Evolutionary conservation across 2,113 vertebrate species (phyloP).

Genomic region (Eclectus roratus): DNA sequence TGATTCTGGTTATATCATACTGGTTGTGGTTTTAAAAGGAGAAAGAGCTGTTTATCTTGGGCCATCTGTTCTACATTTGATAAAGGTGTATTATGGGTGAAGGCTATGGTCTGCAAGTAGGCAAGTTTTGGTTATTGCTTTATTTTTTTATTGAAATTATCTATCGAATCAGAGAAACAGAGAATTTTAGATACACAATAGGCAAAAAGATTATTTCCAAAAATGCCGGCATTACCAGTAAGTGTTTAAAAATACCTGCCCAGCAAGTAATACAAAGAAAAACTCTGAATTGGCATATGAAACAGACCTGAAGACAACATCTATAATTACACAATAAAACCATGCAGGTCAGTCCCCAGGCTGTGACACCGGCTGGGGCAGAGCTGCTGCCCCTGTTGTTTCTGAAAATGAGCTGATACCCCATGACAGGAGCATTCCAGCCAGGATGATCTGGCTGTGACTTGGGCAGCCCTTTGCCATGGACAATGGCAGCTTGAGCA

Average conservation of each 20-base stretch:
- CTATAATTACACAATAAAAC: not conserved
- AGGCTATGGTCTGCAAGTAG: not conserved
- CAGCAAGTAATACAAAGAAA: not conserved
- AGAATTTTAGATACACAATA: not conserved
- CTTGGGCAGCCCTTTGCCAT: accelerated
- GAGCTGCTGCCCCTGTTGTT: no score
- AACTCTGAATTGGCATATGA: not conserved
- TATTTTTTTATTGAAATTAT: not conserved
- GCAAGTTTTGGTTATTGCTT: not conserved
- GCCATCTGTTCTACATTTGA: not conserved
- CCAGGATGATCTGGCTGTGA: not conserved
- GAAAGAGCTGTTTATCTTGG: not conserved
- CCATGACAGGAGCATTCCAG: accelerated
- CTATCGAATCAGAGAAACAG: not conserved
- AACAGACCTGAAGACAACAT: no score
- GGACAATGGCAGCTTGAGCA: accelerated
- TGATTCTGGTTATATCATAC: not conserved
- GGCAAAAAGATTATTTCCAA: not conserved
- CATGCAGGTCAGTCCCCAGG: no score
- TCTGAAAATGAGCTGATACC: not conserved
- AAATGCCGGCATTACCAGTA: not conserved
- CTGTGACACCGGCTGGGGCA: not conserved
- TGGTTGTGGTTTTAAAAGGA: not conserved
- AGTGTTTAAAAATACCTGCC: not conserved
- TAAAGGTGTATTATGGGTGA: not conserved